Base-by-base conservation (phyloP, 2,888 invertebrate species). In the Physocephala rufipes region DNA sequence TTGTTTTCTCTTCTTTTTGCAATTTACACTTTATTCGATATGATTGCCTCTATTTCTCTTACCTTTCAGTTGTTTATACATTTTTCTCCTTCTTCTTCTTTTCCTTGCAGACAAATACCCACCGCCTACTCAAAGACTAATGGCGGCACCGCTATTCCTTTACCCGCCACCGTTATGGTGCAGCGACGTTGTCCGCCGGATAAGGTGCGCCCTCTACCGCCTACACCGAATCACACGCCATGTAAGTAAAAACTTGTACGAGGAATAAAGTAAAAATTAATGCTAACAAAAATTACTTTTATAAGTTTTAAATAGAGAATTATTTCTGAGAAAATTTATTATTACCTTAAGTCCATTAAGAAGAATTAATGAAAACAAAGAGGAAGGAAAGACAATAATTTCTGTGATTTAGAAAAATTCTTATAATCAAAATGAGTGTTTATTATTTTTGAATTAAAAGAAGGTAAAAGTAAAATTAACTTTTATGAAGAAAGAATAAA, bases 161-260 rank as follows among this genome's bases (percentile, higher is more conserved):
- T 93, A 80, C 94, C 94, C 58, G 93, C 93, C 73, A 92, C 93
- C 43, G 92, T 93, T 75, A 89, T 92, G 79, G 93, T 93, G 66
- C 90, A 90, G 75, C 89, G 93, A 76, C 89, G 93, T 85, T 93
- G 93, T 78, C 92, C 93, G 68, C 93, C 93, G 77, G 93, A 93
- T 87, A 93, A 93, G 83, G 89, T 90, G 75, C 89, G 93, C 71
- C 93, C 93, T 15, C 88, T 93, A 77, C 92, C 93, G 15, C 89
- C 91, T 69, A 91, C 91, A 45, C 90, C 90, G 43, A 87, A 87
- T 72, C 90, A 90, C 75, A 82, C 84, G 76, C 85, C 86, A 80
- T 83, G 86, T 86, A 84, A 86, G 86, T 85, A 36, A 43, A 66
- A 9, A 51, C n/a, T 36, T 36, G 36, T 36, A 36, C 9, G 28